These are phyloP conservation scores for Aphelenchoides besseyi DNA, from an alignment of 1,140 invertebrate genomes.

Conservation along the genomic window DNA sequence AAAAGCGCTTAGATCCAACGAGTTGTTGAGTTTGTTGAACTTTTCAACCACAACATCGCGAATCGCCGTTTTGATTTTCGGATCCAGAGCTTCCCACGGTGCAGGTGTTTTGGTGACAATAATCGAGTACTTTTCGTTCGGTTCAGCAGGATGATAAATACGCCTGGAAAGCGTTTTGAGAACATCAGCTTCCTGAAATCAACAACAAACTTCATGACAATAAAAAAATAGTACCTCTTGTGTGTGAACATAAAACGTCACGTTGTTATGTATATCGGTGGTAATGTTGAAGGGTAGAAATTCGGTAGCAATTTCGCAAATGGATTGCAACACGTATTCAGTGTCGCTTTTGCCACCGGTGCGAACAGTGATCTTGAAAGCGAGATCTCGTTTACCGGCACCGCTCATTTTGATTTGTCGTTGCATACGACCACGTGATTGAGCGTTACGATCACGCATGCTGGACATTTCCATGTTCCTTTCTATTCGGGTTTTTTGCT, in stretches of 20 bases:
- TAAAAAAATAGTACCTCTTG: not conserved
- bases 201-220: not conserved
- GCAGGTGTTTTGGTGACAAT: slow-evolving; percentile 11
- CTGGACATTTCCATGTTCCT: not conserved
- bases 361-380: slow-evolving; percentile 4
- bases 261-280: not conserved
- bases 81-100: slow-evolving; percentile 25
- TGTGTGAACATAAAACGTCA: slow-evolving; percentile 18
- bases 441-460: not conserved
- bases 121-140: slow-evolving; percentile 29
- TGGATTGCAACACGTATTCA: not conserved
- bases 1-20: slow-evolving; percentile 41
- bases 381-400: not conserved
- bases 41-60: slow-evolving; percentile 27
- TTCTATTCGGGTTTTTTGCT: slow-evolving; percentile 2
- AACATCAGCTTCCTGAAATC: slow-evolving; percentile 16
- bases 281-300: slow-evolving; percentile 13
- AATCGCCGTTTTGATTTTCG: slow-evolving; percentile 18
- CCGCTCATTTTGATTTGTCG: not conserved
- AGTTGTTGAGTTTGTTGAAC: slow-evolving; percentile 32
- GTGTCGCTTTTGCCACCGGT: not conserved
- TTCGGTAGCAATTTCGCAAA: not conserved
- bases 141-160: slow-evolving; percentile 19
- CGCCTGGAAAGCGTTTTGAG: not conserved
- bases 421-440: not conserved